These are phyloP conservation scores for Incurvaria masculella DNA, from an alignment of 2,888 invertebrate species.

Conservation along the genomic window DNA sequence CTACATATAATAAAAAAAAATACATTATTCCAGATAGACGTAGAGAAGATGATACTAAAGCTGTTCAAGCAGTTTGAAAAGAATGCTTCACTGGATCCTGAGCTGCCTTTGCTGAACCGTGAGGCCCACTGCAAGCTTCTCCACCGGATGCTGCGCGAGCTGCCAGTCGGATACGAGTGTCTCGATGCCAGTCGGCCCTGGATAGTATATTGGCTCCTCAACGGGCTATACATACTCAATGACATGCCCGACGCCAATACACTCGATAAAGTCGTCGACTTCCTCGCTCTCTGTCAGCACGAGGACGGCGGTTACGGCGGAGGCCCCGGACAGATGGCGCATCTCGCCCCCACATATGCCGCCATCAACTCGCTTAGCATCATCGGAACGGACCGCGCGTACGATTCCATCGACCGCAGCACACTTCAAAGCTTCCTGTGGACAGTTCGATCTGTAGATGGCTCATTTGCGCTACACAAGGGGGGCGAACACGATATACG, in stretches of 20 bases:
- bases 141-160: constrained; percentile 61
- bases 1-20: too few species aligned
- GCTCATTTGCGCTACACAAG: constrained; percentile 88
- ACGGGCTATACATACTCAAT: constrained; percentile 72
- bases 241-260: constrained; percentile 44
- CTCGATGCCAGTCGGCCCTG: constrained; percentile 95
- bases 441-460: constrained; percentile 75
- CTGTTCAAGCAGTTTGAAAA: constrained; percentile 41
- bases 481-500: constrained; percentile 94
- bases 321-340: constrained; percentile 89
- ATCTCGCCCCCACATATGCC: constrained; percentile 97
- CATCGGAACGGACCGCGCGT: constrained; percentile 85
- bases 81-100: constrained; percentile 43
- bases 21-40: constrained; percentile 35
- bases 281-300: constrained; percentile 65
- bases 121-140: constrained; percentile 64
- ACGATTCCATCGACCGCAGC: constrained; percentile 78
- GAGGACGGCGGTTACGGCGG: constrained; percentile 88
- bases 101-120: constrained; percentile 60
- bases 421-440: constrained; percentile 74
- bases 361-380: constrained; percentile 91
- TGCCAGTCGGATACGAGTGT: constrained; percentile 72
- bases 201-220: constrained; percentile 96
- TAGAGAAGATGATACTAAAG: constrained; percentile 36
- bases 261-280: constrained; percentile 36